Evolutionary conservation across 2,888 invertebrate genomes (phyloP).

Genomic region (Stegana nigrithorax): DNA sequence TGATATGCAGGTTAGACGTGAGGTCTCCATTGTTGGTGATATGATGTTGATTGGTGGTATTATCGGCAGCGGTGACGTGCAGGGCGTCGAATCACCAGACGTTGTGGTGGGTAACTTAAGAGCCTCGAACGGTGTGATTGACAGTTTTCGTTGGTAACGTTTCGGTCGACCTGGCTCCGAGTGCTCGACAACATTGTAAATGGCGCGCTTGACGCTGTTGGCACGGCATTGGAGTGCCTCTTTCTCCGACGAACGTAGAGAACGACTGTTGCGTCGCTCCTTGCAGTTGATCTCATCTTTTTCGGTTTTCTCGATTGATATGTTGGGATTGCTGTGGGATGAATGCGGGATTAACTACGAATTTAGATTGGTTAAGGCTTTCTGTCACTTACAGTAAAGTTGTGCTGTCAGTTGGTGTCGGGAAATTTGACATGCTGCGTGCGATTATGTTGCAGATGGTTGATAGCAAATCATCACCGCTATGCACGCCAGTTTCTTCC

Average conservation of each 20-base stretch:
- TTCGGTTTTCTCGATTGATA: slow-evolving; percentile 70
- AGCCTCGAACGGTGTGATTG: slow-evolving; percentile 66
- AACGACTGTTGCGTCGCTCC: slow-evolving; percentile 65
- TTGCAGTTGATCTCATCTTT: slow-evolving; percentile 71
- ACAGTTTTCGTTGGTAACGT: slow-evolving; percentile 70
- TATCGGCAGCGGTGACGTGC: slow-evolving; percentile 62
- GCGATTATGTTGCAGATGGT: slow-evolving; percentile 61
- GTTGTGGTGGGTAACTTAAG: slow-evolving; percentile 59
- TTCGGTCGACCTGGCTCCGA: slow-evolving; percentile 73
- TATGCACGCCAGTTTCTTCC: slow-evolving; percentile 71
- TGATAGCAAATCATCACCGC: slow-evolving; percentile 64
- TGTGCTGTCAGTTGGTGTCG: slow-evolving; percentile 34
- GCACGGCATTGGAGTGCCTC: slow-evolving; percentile 76
- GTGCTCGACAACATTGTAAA: slow-evolving; percentile 83
- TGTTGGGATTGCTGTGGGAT: slow-evolving; percentile 60
- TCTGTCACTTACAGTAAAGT: slow-evolving; percentile 45
- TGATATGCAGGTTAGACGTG: slow-evolving; percentile 74
- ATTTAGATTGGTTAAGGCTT: background rate
- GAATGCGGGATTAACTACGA: background rate
- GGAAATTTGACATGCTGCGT: slow-evolving; percentile 47
- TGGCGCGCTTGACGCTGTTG: slow-evolving; percentile 85
- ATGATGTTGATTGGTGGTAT: slow-evolving; percentile 67
- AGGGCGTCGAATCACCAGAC: slow-evolving; percentile 65
- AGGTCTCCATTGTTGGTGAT: slow-evolving; percentile 67
- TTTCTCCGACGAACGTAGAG: slow-evolving; percentile 71